Evolutionary conservation across 2,797 vertebrate genomes (phyloP), one percentile per base, ranked within the genome.

Genomic region (Phrynocephalus forsythii): DNA sequence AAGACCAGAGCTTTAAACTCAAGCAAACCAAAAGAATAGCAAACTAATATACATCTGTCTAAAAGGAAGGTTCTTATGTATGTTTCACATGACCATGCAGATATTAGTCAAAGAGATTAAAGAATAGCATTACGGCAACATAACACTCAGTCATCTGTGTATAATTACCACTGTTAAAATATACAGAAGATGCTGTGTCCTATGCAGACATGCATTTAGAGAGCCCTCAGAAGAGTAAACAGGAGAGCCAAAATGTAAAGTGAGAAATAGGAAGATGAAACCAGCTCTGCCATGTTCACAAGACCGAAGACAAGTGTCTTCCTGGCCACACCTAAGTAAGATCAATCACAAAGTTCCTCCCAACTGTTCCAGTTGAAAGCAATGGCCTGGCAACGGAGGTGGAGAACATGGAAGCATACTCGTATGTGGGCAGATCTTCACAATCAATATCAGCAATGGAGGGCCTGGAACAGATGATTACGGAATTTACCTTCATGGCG

Each of bases 301-400:
- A 33, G 50, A 68, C 38, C 30, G 63, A 7, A 56, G 30, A 72
- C 56, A 0, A 1, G 68, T 16, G 73, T 75, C 13, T 79, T 38
- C 60, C 81, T 52, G 9, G 79, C 69, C 69, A 68, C 52, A 56
- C 48, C 82, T 67, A 68, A 75, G 13, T 30, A 26, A 68, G 9
- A 11, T 18, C 52, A 38, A 73, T 38, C 30, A 60, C 30, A 77
- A 48, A 68, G n/a, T 63, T 15, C 50, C 73, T 48, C 30, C 18
- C 69, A 84, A 50, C 38, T 15, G 56, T 13, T 30, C 8, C 3
- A 10, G 5, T 48, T 84, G n/a, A 67, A 18, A 10, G 28, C 28
- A 0, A 1, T 0, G 0, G 38, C 6, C n/a, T 68, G 77, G 67
- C 13, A 0, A 0, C 3, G 22, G 63, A 52, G 52, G 1, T 3